Evolutionary conservation across 2,888 invertebrate genomes (phyloP).

Genomic region (Drosophila pullipes): DNA sequence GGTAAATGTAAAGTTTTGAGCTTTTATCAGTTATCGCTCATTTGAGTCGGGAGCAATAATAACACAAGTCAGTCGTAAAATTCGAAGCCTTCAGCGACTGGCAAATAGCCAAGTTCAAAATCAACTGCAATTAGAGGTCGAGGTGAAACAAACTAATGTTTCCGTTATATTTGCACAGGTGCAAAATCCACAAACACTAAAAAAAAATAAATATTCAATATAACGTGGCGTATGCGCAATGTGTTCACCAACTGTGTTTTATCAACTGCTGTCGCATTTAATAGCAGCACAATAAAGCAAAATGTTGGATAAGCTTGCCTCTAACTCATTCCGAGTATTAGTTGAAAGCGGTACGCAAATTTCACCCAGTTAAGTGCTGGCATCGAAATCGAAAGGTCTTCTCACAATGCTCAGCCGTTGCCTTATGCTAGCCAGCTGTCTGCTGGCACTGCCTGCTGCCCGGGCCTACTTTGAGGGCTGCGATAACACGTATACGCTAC

Average conservation of each 20-base stretch:
- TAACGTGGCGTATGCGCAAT: slow-evolving; percentile 56
- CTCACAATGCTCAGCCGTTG: slow-evolving; percentile 44
- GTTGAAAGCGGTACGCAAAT: slow-evolving; percentile 31
- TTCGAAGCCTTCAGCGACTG: slow-evolving; percentile 18
- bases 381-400: slow-evolving; percentile 43
- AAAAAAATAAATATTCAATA: slow-evolving; percentile 23
- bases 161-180: slow-evolving; percentile 65
- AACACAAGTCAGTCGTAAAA: slow-evolving; percentile 18
- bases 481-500: slow-evolving; percentile 66
- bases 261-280: slow-evolving; percentile 65
- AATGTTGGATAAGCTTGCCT: slow-evolving; percentile 34
- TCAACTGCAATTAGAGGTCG: slow-evolving; percentile 52
- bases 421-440: slow-evolving; percentile 44
- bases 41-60: slow-evolving; percentile 13
- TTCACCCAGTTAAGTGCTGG: slow-evolving; percentile 61
- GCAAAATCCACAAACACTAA: slow-evolving; percentile 37
- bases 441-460: slow-evolving; percentile 49
- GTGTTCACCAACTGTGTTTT: slow-evolving; percentile 61
- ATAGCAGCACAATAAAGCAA: slow-evolving; percentile 45
- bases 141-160: slow-evolving; percentile 10
- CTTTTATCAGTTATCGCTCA: slow-evolving; percentile 42
- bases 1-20: slow-evolving; percentile 33
- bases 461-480: slow-evolving; percentile 73
- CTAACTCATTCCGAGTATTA: slow-evolving; percentile 50
- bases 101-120: slow-evolving; percentile 71